A percentile compares a stretch with the other conserved stretches of the same genome.
Conservation (phyloP, 2,113 vertebrate species). For the Hepsetus odoe region DNA sequence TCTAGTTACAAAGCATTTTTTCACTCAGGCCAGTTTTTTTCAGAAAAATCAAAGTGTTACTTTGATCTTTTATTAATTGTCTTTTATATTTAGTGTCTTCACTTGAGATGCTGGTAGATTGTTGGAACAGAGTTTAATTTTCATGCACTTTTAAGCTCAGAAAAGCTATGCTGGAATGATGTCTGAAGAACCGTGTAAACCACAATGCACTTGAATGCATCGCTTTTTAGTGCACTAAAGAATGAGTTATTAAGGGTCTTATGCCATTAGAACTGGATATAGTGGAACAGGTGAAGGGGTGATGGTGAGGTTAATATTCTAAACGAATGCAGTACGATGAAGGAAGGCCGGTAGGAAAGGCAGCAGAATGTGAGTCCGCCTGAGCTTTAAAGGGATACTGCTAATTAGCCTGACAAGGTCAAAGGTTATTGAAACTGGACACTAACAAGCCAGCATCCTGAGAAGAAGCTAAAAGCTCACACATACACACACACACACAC, state of each 20-base stretch:
- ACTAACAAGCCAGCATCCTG: slow-evolving; percentile 48
- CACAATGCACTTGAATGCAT: too few relatives aligned
- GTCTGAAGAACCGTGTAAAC: too few relatives aligned
- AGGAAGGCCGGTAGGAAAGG: slow-evolving; percentile 46
- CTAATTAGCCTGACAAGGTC: slow-evolving; percentile 76
- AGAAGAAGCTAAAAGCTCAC: slow-evolving; percentile 29
- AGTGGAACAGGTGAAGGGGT: slow-evolving; percentile 52
- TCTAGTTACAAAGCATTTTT: not conserved
- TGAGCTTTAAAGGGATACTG: slow-evolving; percentile 62
- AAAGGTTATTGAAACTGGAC: slow-evolving; percentile 68
- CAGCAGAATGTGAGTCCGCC: slow-evolving; percentile 39
- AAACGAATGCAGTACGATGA: slow-evolving; percentile 43
- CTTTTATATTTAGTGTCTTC: too few relatives aligned
- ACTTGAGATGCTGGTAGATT: too few relatives aligned
- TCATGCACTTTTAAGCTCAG: too few relatives aligned
- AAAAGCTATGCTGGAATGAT: too few relatives aligned
- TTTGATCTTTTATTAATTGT: too few relatives aligned
- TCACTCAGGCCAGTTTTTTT: not conserved
- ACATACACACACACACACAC: slow-evolving; percentile 6
- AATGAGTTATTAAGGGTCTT: slow-evolving; percentile 3
- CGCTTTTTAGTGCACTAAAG: not conserved
- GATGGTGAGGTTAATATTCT: slow-evolving; percentile 44
- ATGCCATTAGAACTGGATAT: slow-evolving; percentile 48
- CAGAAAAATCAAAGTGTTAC: too few relatives aligned
- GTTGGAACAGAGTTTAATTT: too few relatives aligned